phyloP scores from a whole-genome alignment of 2,113 vertebrate species.

The Prunella fulvescens region DNA sequence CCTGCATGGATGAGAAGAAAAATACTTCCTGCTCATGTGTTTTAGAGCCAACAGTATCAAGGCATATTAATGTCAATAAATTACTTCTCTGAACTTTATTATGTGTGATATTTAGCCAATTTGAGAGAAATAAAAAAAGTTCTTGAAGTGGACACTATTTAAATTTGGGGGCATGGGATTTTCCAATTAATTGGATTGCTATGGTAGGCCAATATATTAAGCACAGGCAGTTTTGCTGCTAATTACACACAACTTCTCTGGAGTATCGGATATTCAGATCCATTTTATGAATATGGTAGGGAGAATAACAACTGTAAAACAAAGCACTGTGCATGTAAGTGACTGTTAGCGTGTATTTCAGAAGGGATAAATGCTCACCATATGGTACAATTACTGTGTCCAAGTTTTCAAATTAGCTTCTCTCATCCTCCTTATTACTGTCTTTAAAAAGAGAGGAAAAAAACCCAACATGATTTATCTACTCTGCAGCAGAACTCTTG shows the following conservation, averaged over 20 bases:
- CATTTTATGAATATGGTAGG: conserved; percentile 81
- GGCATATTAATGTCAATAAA: background rate
- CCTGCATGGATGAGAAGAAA: background rate
- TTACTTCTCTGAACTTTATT: conserved; percentile 26
- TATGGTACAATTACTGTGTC: conserved; percentile 93
- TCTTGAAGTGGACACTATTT: conserved; percentile 65
- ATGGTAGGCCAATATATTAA: conserved; percentile 70
- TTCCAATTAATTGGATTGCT: conserved; percentile 72
- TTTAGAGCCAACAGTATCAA: background rate
- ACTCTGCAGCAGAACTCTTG: conserved; percentile 80
- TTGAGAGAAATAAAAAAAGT: conserved; percentile 39
- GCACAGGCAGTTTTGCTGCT: conserved; percentile 73
- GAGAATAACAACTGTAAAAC: conserved; percentile 85
- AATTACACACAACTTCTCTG: conserved; percentile 80
- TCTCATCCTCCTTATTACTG: conserved; percentile 89
- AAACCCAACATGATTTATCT: conserved; percentile 82
- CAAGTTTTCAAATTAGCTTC: conserved; percentile 91
- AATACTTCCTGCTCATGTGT: background rate
- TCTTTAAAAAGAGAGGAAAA: conserved; percentile 83
- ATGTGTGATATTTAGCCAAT: background rate
- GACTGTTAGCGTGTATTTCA: conserved; percentile 91
- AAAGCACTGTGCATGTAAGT: conserved; percentile 91
- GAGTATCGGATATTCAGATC: conserved; percentile 79
- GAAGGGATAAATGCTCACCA: conserved; percentile 95
- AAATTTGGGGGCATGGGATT: conserved; percentile 48